Evolutionary conservation across 2,797 vertebrate species (phyloP), one percentile per base, ranked within the genome.

Genomic region (Parauchenoglanis punctatus): DNA sequence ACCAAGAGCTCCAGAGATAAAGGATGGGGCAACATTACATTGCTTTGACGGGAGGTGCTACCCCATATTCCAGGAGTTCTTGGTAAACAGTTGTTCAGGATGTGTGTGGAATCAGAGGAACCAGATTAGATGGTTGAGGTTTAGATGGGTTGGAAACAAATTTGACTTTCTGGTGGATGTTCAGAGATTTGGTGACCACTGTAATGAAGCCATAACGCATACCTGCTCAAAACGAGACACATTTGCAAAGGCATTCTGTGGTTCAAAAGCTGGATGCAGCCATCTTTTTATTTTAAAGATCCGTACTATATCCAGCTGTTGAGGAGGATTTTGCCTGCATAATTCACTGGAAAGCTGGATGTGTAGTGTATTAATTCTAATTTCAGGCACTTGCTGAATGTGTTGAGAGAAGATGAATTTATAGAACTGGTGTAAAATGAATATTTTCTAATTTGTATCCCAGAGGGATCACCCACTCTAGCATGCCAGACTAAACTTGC

Each of bases 351-450:
- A 63, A 63, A 13, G 4, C 63, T 68, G n/a, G 46, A 83, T 54
- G 49, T 56, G 65, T n/a, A 83, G 59, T 35, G 40, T 72, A 75
- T 56, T 87, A 63, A 49, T n/a, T 58, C 70, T 83, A 40, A 40
- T 63, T 23, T 12, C 25, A 54, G 17, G 59, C 44, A 40, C 46
- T 54, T 83, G 81, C 17, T 13, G 63, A 67, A 67, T 10, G 81
- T 76, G 46, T 76, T 44, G 85, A 61, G 35, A 76, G 56, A 82
- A 65, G 70, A 73, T 61, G 68, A 63, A 54, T 82, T 83, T 70
- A 73, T 83, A 40, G 80, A 87, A 2, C 20, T 49, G 56, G 80
- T 54, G 86, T 83, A 83, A 82, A 82, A 83, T 63, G 56, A 82
- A 87, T 82, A 18, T 63, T 75, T 81, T 82, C n/a, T 63, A 83